A percentile compares a stretch with the other conserved stretches of the same genome.
phyloP scores from a whole-genome alignment of 1,140 invertebrate species.

The Cotesia typhae region DNA sequence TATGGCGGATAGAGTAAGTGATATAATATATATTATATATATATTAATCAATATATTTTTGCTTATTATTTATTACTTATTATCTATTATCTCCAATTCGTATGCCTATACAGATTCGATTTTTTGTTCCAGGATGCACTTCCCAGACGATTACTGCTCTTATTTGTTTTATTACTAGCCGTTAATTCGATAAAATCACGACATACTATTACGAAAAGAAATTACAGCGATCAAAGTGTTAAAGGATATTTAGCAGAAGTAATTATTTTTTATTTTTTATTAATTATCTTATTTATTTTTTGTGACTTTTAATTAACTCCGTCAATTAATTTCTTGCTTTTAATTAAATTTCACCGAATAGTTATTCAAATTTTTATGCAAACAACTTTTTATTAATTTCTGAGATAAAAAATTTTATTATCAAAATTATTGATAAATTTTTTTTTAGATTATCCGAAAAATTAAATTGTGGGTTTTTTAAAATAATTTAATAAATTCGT shows the following conservation, averaged over 20 bases:
- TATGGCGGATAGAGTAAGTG: slow-evolving; percentile 34
- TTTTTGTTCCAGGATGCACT: slow-evolving; percentile 41
- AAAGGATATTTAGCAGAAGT: slow-evolving; percentile 84
- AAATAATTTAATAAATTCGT: too few species aligned
- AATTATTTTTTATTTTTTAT: slow-evolving; percentile 41
- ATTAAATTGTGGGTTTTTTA: too few species aligned
- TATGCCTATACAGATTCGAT: neutral
- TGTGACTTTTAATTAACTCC: too few species aligned
- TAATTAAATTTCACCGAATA: too few species aligned
- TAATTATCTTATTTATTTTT: neutral
- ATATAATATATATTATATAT: slow-evolving; percentile 5
- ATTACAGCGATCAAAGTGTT: slow-evolving; percentile 81
- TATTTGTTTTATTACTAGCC: slow-evolving; percentile 45
- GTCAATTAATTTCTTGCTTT: too few species aligned
- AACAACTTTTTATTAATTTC: too few species aligned
- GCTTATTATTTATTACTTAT: neutral
- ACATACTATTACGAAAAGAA: slow-evolving; percentile 70
- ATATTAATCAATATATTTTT: neutral
- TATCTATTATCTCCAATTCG: neutral
- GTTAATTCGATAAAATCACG: slow-evolving; percentile 47
- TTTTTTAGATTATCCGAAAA: too few species aligned
- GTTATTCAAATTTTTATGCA: too few species aligned
- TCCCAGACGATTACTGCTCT: slow-evolving; percentile 42
- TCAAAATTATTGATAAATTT: too few species aligned
- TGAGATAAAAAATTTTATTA: too few species aligned